Evolutionary conservation across 2,113 vertebrate species (phyloP), one percentile per base, ranked within the genome.

Genomic region (Bubalus kerabau): DNA sequence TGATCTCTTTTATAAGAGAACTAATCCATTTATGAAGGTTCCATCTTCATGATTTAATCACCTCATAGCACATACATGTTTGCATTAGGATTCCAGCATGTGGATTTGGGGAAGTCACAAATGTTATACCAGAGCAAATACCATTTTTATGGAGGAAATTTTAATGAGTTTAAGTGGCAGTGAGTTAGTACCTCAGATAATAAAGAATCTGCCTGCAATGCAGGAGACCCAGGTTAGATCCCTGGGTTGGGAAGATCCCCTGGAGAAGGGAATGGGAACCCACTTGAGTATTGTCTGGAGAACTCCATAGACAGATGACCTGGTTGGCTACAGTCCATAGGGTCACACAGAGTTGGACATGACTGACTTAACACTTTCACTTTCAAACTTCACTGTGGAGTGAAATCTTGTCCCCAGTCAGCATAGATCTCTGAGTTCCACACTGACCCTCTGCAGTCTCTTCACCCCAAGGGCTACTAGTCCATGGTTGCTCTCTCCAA

Each of bases 401-500:
- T 57, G 14, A 43, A 83, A 24, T 78, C 28, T n/a, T 13, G 6
- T 56, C 32, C 50, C 17, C 10, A 7, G 24, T 97, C 80, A 67
- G 11, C 14, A 23, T n/a, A 17, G 2, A 9, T n/a, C 46, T 92
- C 57, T 12, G 32, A 40, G 10, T 80, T 95, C 16, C 14, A 23
- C 17, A 54, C 4, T 16, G 19, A n/a, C 4, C 30, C 10, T 57
- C 26, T 24, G 3, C 17, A 24, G 2, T 5, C 2, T 48, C 10
- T 15, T 93, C 4, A 46, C 52, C 2, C 8, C 17, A 1, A 8
- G 43, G 9, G 2, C 40, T 62, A 6, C 4, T 46, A 2, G 23
- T 11, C 9, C n/a, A 26, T 19, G 5, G 6, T 4, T 24, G 5
- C 1, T 36, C 1, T 36, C 9, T 71, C 52, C 5, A 2, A 3